Percentiles rank a stretch among this genome's conserved stretches.
Conservation (phyloP, 2,888 invertebrate species). For the Chelonus formosanus region DNA sequence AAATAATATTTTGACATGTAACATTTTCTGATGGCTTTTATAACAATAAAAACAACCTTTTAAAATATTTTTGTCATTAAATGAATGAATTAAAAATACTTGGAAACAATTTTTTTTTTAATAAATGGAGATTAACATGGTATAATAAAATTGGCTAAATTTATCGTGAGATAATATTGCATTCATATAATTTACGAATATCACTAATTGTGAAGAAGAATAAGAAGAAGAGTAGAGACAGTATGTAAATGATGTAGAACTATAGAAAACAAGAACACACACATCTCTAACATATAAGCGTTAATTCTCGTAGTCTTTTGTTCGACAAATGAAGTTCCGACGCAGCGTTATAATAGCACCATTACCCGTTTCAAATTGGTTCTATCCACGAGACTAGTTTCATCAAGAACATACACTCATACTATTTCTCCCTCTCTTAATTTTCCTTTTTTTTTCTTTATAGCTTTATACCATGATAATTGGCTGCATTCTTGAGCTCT, state of each 20-base stretch:
- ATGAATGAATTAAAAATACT: no score
- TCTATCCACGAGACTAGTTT: conserved; percentile 25
- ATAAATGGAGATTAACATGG: no score
- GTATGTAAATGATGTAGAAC: conserved; percentile 3
- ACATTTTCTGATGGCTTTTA: no score
- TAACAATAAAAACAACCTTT: no score
- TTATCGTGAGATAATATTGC: no score
- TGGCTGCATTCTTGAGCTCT: conserved; percentile 23
- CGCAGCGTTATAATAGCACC: conserved; percentile 26
- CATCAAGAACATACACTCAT: conserved; percentile 15
- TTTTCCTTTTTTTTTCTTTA: background rate
- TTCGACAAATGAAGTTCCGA: conserved; percentile 26
- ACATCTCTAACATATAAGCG: background rate
- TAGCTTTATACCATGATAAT: conserved; percentile 12
- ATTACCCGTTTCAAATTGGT: conserved; percentile 30
- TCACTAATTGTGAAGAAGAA: no score
- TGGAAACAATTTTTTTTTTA: no score
- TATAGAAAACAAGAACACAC: background rate
- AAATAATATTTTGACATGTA: no score
- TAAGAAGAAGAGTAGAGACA: no score
- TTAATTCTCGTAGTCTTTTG: conserved; percentile 24
- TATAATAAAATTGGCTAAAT: no score
- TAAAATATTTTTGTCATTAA: no score
- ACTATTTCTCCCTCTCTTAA: conserved; percentile 12
- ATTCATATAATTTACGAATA: no score